These are phyloP conservation scores for Himalopsyche tibetana DNA, from an alignment of 2,888 invertebrate genomes.

Conservation along the genomic window DNA sequence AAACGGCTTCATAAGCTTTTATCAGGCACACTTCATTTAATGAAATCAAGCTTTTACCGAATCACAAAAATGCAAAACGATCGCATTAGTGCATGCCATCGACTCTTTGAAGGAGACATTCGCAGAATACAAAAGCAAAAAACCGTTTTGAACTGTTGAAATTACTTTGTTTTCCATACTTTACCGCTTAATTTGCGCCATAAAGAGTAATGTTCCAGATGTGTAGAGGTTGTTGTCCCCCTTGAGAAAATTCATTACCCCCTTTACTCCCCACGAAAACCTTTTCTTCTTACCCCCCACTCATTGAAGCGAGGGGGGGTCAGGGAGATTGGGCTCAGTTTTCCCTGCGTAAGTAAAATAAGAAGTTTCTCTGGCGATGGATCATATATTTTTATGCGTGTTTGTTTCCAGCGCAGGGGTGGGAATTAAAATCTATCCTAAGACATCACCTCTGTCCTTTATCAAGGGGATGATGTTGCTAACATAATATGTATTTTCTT, in stretches of 20 bases:
- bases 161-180: conserved; percentile 43
- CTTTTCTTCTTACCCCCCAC: conserved; percentile 57
- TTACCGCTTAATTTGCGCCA: conserved; percentile 49
- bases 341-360: conserved; percentile 65
- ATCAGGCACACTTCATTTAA: conserved; percentile 37
- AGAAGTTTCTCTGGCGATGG: conserved; percentile 65
- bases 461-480: neutral
- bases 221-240: conserved; percentile 60
- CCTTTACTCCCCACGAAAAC: conserved; percentile 64
- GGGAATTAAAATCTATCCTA: conserved; percentile 65
- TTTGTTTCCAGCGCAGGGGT: conserved; percentile 56
- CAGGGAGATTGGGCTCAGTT: conserved; percentile 54
- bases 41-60: conserved; percentile 39
- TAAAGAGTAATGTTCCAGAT: conserved; percentile 63
- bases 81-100: conserved; percentile 38
- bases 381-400: conserved; percentile 66
- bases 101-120: conserved; percentile 35
- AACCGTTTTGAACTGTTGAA: conserved; percentile 41
- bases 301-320: conserved; percentile 40
- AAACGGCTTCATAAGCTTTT: conserved; percentile 38
- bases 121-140: conserved; percentile 37
- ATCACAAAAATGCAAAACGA: conserved; percentile 43
- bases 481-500: neutral
- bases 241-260: conserved; percentile 65
- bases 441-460: conserved; percentile 41